phyloP scores from a whole-genome alignment of 2,888 invertebrate genomes.

The Drosophila parthenogenetica region DNA sequence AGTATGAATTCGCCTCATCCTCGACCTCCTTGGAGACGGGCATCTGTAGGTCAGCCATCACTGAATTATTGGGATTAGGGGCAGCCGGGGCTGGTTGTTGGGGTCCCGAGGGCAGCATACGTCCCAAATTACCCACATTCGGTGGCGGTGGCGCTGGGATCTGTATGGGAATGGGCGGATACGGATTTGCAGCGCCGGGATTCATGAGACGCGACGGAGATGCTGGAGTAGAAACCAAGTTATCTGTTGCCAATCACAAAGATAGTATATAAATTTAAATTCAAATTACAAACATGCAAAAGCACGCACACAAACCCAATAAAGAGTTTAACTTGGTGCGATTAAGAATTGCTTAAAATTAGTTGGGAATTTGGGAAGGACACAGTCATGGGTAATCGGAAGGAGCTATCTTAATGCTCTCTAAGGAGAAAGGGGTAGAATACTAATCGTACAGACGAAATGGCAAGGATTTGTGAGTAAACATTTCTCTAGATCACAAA shows the following conservation, averaged over 20 bases:
- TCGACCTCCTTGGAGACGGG: conserved; percentile 98
- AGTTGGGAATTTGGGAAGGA: too few relatives aligned
- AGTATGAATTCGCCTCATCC: conserved; percentile 99
- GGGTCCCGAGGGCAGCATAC: conserved; percentile 88
- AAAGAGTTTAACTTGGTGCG: too few relatives aligned
- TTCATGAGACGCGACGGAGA: conserved; percentile 93
- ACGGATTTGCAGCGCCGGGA: conserved; percentile 88
- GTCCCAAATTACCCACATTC: conserved; percentile 88
- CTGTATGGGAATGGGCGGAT: conserved; percentile 87
- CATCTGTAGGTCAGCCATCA: conserved; percentile 92
- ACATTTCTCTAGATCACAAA: too few relatives aligned
- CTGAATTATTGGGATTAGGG: conserved; percentile 84
- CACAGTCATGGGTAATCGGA: too few relatives aligned
- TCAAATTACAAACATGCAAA: conserved; percentile 38
- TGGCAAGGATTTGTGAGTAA: too few relatives aligned
- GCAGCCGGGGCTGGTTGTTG: conserved; percentile 84
- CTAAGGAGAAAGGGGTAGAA: too few relatives aligned
- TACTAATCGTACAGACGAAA: too few relatives aligned
- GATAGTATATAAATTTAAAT: conserved; percentile 35
- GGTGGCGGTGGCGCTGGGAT: conserved; percentile 87
- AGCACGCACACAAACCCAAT: conserved; percentile 4
- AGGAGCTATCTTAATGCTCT: too few relatives aligned
- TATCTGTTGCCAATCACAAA: conserved; percentile 80
- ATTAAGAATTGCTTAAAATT: too few relatives aligned
- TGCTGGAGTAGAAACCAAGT: conserved; percentile 92